These are phyloP conservation scores for Odocoileus hemionus DNA, from an alignment of 2,113 vertebrate genomes.

Conservation along the genomic window DNA sequence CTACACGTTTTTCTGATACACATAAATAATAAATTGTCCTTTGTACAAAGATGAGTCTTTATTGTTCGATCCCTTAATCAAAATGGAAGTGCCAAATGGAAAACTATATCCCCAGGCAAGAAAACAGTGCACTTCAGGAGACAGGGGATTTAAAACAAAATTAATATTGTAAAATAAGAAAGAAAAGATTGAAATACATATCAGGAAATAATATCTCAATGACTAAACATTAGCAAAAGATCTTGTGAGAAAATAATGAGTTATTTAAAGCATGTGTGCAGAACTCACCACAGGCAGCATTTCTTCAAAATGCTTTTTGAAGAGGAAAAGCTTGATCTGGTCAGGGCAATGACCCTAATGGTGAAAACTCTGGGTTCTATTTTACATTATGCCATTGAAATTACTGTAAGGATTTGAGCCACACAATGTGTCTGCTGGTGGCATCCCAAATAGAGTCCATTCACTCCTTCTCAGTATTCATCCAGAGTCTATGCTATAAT, in stretches of 20 bases:
- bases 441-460: not conserved
- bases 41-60: slow-evolving; percentile 72
- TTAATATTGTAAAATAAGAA: slow-evolving; percentile 56
- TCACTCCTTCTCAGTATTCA: not conserved
- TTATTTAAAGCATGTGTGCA: not conserved
- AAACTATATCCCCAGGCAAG: slow-evolving; percentile 72
- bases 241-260: slow-evolving; percentile 12
- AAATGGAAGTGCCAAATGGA: slow-evolving; percentile 71
- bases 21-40: slow-evolving; percentile 79
- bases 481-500: not conserved
- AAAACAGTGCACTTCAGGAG: slow-evolving; percentile 8
- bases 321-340: not conserved
- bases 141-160: slow-evolving; percentile 61
- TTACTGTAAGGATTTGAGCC: not conserved
- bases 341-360: not conserved
- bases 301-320: slow-evolving; percentile 45
- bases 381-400: not conserved
- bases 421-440: not conserved
- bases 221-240: slow-evolving; percentile 44
- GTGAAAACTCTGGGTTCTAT: not conserved
- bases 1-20: slow-evolving; percentile 63
- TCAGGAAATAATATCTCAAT: slow-evolving; percentile 48
- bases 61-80: slow-evolving; percentile 71
- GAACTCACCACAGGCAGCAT: slow-evolving; percentile 47
- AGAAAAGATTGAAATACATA: slow-evolving; percentile 44